Conservation (phyloP, 2,113 vertebrate genomes). For the Xyliphius kryptos region DNA sequence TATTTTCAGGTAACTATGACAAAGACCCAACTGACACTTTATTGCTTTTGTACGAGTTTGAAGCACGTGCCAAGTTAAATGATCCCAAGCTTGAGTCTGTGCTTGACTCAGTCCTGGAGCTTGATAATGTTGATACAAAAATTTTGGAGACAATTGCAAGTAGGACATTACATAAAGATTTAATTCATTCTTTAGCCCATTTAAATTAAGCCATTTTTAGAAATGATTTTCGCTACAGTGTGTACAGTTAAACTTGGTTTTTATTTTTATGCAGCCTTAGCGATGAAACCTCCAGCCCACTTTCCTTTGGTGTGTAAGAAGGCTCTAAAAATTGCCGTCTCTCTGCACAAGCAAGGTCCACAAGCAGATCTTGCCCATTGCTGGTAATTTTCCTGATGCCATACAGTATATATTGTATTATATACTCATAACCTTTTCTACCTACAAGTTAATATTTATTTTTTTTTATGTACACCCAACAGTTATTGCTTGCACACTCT, state of each 20-base stretch:
- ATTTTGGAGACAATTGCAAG: slow-evolving; percentile 81
- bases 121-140: slow-evolving; percentile 71
- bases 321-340: slow-evolving; percentile 74
- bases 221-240: no score
- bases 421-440: not conserved
- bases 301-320: slow-evolving; percentile 77
- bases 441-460: slow-evolving; percentile 8
- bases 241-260: no score
- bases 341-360: slow-evolving; percentile 67
- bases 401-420: not conserved
- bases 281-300: slow-evolving; percentile 79
- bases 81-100: slow-evolving; percentile 71
- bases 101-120: slow-evolving; percentile 75
- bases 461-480: slow-evolving; percentile 27
- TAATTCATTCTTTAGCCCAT: no score
- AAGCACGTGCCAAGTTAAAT: slow-evolving; percentile 78
- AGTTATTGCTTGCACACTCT: slow-evolving; percentile 82
- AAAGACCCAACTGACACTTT: slow-evolving; percentile 73
- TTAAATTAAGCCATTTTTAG: no score
- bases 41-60: slow-evolving; percentile 88
- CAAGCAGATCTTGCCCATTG: slow-evolving; percentile 64
- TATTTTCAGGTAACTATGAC: slow-evolving; percentile 62
- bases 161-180: slow-evolving; percentile 43
- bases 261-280: slow-evolving; percentile 62
- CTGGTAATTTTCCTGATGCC: slow-evolving; percentile 58